Evolutionary conservation across 1,140 invertebrate species (phyloP).

Genomic region (Macrocentrus cingulum): DNA sequence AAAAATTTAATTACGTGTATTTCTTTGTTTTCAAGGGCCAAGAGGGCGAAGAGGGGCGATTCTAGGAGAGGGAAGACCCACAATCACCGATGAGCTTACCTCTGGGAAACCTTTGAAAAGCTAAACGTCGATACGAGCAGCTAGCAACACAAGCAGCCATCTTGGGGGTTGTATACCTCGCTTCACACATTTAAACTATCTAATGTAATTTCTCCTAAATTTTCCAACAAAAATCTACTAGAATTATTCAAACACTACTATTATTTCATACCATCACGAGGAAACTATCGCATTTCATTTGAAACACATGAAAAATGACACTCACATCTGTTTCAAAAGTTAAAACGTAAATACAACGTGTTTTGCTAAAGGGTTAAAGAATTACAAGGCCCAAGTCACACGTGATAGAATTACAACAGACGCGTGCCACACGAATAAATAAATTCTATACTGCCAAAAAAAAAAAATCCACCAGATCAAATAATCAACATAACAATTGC

Average conservation of each 20-base stretch:
- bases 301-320: conserved; percentile 10
- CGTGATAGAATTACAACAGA: conserved; percentile 53
- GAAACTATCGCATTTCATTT: neutral
- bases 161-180: conserved; percentile 51
- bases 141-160: conserved; percentile 46
- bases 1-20: conserved; percentile 55
- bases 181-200: conserved; percentile 31
- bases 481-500: too few relatives aligned
- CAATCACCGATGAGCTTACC: conserved; percentile 61
- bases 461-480: too few relatives aligned
- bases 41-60: conserved; percentile 39
- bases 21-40: conserved; percentile 55
- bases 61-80: conserved; percentile 56
- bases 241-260: too few relatives aligned
- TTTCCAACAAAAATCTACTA: too few relatives aligned
- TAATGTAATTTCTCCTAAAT: conserved; percentile 21
- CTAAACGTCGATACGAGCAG: conserved; percentile 59
- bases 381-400: neutral
- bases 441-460: too few relatives aligned
- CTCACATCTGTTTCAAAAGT: neutral
- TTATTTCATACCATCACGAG: neutral
- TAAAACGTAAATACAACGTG: conserved; percentile 16
- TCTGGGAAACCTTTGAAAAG: conserved; percentile 55
- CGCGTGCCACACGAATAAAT: conserved; percentile 48
- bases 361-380: conserved; percentile 24